Evolutionary conservation across 2,797 vertebrate genomes (phyloP).

Genomic region (Antennarius maculatus): DNA sequence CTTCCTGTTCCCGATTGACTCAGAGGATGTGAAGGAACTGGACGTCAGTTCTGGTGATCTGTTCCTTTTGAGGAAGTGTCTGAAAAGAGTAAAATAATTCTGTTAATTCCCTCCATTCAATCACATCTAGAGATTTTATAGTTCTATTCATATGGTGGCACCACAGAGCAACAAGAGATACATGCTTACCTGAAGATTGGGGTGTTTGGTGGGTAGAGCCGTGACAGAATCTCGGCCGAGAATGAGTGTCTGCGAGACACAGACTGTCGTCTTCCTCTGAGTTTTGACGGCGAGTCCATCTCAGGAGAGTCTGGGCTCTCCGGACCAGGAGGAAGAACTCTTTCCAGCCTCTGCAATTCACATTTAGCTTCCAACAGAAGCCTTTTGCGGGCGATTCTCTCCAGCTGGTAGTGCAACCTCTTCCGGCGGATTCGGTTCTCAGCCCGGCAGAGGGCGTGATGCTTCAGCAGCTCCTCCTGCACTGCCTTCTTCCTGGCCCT

Average conservation of each 20-base stretch:
- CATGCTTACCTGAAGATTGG: constrained; percentile 80
- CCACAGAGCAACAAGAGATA: background rate
- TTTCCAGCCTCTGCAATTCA: constrained; percentile 87
- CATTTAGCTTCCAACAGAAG: constrained; percentile 88
- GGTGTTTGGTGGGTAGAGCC: constrained; percentile 81
- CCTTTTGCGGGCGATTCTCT: constrained; percentile 88
- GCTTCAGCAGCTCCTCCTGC: constrained; percentile 85
- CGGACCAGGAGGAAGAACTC: constrained; percentile 72
- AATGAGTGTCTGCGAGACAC: constrained; percentile 80
- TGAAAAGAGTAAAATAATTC: constrained; percentile 60
- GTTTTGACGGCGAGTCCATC: constrained; percentile 42
- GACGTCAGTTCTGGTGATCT: constrained; percentile 74
- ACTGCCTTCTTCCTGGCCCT: constrained; percentile 85
- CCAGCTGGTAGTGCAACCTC: constrained; percentile 86
- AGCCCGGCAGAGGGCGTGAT: constrained; percentile 81
- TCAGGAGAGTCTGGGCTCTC: constrained; percentile 70
- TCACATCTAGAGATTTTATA: background rate
- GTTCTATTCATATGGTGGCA: background rate
- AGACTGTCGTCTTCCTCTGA: constrained; percentile 43
- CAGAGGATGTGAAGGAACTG: constrained; percentile 38
- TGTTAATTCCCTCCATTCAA: background rate
- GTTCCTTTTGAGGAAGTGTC: constrained; percentile 84
- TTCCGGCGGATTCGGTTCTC: constrained; percentile 83
- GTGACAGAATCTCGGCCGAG: constrained; percentile 81
- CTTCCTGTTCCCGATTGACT: constrained; percentile 65